Evolutionary conservation across 2,888 invertebrate species (phyloP).

Genomic region (Apamea monoglypha): DNA sequence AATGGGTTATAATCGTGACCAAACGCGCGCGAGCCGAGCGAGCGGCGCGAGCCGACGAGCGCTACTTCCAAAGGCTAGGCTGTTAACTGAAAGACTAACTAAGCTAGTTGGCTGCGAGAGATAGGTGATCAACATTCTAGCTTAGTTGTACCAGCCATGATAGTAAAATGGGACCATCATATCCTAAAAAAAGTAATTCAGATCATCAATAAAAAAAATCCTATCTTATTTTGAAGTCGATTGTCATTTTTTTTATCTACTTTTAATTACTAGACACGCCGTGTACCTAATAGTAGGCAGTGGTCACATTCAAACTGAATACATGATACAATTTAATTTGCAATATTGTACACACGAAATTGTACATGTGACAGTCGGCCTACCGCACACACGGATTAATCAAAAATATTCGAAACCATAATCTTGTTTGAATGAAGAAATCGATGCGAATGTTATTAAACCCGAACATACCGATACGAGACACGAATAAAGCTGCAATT

Average conservation of each 20-base stretch:
- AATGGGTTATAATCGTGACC: too few relatives aligned
- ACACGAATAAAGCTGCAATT: slow-evolving; percentile 29
- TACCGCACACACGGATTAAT: slow-evolving; percentile 17
- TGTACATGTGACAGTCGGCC: neutral
- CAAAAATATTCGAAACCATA: slow-evolving; percentile 22
- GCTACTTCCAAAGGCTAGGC: neutral
- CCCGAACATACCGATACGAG: slow-evolving; percentile 10
- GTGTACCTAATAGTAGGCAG: neutral
- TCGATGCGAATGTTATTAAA: slow-evolving; percentile 42
- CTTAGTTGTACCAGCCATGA: neutral
- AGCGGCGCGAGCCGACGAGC: too few relatives aligned
- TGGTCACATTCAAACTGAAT: neutral
- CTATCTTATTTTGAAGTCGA: neutral
- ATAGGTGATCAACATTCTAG: neutral
- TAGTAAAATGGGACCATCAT: neutral
- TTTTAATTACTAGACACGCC: neutral
- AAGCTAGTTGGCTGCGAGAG: neutral
- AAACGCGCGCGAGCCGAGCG: too few relatives aligned
- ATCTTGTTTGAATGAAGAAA: slow-evolving; percentile 21
- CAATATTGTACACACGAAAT: slow-evolving; percentile 15
- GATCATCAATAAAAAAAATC: neutral
- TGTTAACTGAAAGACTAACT: neutral
- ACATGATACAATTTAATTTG: neutral
- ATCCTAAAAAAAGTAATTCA: neutral
- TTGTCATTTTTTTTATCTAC: neutral